These are phyloP conservation scores for Sturnira hondurensis DNA, from an alignment of 2,113 vertebrate species.

Conservation along the genomic window DNA sequence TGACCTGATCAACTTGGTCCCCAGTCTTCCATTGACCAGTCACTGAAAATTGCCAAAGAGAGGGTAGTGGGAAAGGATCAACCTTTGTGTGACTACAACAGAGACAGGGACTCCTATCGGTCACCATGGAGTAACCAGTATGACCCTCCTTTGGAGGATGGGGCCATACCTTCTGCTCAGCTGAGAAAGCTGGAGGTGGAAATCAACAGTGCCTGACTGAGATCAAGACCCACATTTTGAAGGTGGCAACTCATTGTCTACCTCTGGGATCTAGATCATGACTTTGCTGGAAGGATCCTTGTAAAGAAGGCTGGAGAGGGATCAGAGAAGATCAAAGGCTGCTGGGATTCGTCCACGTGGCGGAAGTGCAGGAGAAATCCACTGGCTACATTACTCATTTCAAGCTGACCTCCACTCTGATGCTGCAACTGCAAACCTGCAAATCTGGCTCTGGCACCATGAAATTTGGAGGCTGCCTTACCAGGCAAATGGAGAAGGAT, in stretches of 20 bases:
- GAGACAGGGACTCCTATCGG: not conserved
- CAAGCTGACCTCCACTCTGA: not conserved
- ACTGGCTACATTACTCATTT: not conserved
- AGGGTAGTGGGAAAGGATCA: not conserved
- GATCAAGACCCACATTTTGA: not conserved
- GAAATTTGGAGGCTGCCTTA: not conserved
- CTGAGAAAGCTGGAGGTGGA: not conserved
- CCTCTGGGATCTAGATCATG: not conserved
- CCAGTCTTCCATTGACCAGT: not conserved
- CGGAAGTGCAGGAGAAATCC: not conserved
- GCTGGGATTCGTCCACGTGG: not conserved
- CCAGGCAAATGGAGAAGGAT: not conserved
- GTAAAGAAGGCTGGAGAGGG: not conserved
- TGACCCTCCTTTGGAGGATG: not conserved
- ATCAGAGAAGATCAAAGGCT: not conserved
- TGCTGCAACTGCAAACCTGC: not conserved
- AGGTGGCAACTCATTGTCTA: not conserved
- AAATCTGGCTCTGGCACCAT: not conserved
- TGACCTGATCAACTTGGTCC: not conserved
- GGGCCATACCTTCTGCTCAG: not conserved
- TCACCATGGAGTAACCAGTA: not conserved
- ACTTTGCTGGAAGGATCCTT: not conserved
- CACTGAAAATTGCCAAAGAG: not conserved
- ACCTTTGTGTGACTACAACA: not conserved
- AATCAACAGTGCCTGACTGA: not conserved